Conservation (phyloP, 2,113 vertebrate species). For the Salvelinus fontinalis region DNA sequence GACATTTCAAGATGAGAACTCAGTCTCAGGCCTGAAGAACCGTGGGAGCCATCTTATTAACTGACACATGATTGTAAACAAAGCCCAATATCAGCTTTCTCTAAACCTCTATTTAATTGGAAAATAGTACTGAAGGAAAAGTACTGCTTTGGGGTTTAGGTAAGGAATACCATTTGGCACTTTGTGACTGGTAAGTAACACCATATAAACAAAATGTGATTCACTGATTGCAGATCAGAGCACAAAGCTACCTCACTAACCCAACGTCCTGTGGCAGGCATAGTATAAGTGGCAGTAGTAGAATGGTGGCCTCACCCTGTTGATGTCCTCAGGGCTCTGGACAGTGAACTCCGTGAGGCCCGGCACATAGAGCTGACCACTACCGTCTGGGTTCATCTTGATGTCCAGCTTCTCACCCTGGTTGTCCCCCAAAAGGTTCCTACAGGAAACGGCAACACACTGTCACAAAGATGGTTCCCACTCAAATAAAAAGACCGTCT, state of each 20-base stretch:
- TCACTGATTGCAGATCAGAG: too few species aligned
- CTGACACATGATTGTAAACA: not conserved
- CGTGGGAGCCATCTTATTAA: not conserved
- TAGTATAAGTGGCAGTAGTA: too few species aligned
- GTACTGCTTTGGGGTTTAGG: too few species aligned
- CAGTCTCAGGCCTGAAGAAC: not conserved
- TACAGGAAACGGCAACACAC: constrained; percentile 48
- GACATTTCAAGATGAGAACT: not conserved
- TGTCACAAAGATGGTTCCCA: not conserved
- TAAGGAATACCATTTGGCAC: too few species aligned
- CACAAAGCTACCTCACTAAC: too few species aligned
- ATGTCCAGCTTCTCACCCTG: constrained; percentile 92
- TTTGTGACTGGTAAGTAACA: too few species aligned
- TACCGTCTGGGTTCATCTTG: constrained; percentile 91
- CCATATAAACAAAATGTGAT: too few species aligned
- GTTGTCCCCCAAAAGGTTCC: constrained; percentile 87
- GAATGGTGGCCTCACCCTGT: constrained; percentile 75
- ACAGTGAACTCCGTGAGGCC: constrained; percentile 86
- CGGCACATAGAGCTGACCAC: constrained; percentile 91
- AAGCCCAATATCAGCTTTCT: not conserved
- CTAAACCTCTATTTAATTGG: not conserved
- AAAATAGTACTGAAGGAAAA: not conserved
- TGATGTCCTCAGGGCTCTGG: constrained; percentile 90
- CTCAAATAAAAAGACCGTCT: not conserved
- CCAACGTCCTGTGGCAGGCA: too few species aligned